Percentiles rank a stretch among this genome's conserved stretches.
These are phyloP conservation scores for Platichthys stellatus DNA, from an alignment of 2,113 vertebrate genomes.

Conservation along the genomic window DNA sequence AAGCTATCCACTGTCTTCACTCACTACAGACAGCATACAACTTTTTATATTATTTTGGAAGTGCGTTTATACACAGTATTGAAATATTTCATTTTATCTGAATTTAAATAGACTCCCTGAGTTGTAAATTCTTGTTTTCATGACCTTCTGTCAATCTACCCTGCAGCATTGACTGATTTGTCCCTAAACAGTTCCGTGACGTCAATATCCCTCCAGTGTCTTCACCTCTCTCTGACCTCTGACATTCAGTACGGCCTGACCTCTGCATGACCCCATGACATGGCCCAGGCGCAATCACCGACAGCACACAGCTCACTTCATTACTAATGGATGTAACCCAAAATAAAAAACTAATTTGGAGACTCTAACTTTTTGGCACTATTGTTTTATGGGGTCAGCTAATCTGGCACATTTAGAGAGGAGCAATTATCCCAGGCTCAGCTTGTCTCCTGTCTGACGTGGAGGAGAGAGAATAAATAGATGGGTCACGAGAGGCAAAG, in stretches of 20 bases:
- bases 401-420: conserved; percentile 70
- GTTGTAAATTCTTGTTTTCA: not conserved
- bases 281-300: conserved; percentile 9
- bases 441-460: conserved; percentile 41
- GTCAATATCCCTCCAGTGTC: not conserved
- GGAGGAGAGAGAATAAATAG: conserved; percentile 41
- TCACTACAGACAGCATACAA: no score
- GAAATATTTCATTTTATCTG: no score
- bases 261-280: conserved; percentile 44
- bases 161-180: conserved; percentile 17
- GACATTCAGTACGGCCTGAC: conserved; percentile 40
- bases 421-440: conserved; percentile 67
- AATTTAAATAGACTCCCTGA: no score
- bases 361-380: conserved; percentile 55
- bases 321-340: conserved; percentile 59
- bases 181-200: conserved; percentile 2
- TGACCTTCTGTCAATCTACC: not conserved
- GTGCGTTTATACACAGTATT: no score
- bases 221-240: conserved; percentile 37
- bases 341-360: conserved; percentile 72
- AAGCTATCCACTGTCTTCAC: no score
- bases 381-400: conserved; percentile 74
- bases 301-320: conserved; percentile 41
- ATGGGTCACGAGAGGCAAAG: conserved; percentile 47
- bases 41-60: no score